Percentiles rank a stretch among this genome's conserved stretches.
Conservation (phyloP, 2,113 vertebrate species). For the Hemiprocne comata region DNA sequence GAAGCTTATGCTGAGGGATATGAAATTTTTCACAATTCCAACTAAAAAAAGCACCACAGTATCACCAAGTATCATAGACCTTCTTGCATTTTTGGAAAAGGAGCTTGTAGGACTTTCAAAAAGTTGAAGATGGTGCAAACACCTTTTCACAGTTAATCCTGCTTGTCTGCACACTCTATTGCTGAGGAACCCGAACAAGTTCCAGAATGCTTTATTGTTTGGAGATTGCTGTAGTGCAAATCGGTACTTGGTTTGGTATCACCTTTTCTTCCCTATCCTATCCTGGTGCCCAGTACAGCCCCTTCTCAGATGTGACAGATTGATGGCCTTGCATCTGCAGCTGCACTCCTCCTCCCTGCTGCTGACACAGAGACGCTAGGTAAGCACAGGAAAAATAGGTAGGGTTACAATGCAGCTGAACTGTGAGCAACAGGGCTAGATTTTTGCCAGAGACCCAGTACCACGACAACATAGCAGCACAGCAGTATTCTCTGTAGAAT, state of each 20-base stretch:
- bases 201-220: neutral
- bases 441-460: neutral
- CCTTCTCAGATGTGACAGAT: neutral
- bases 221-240: neutral
- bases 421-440: neutral
- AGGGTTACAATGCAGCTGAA: neutral
- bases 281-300: neutral
- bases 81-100: neutral
- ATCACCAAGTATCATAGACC: neutral
- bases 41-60: neutral
- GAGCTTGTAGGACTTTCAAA: neutral
- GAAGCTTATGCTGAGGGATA: neutral
- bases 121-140: neutral
- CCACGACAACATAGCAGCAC: fast-evolving
- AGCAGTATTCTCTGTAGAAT: neutral
- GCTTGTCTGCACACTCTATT: neutral
- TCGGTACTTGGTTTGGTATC: neutral
- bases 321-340: neutral
- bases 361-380: neutral
- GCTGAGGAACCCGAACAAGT: neutral
- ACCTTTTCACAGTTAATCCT: neutral
- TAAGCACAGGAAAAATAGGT: neutral
- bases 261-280: neutral
- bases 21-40: neutral
- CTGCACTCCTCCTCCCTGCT: neutral